phyloP scores from a whole-genome alignment of 1,140 invertebrate genomes.

The Maniola jurtina region DNA sequence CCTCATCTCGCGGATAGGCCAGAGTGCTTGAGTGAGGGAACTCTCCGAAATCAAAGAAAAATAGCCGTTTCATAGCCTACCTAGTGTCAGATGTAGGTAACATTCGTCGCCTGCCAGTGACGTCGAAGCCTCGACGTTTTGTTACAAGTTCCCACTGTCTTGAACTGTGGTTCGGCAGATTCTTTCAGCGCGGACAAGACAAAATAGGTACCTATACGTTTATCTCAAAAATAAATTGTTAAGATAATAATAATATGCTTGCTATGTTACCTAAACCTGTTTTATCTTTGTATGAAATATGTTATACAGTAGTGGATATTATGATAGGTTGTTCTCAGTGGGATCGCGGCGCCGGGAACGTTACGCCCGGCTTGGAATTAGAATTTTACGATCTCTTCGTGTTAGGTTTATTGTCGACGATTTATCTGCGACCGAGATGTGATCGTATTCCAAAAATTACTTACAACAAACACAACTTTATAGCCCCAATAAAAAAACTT shows the following conservation, averaged over 20 bases:
- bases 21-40: too few species aligned
- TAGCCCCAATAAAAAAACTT: slow-evolving; percentile 60
- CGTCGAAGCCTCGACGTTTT: too few species aligned
- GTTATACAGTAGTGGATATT: slow-evolving; percentile 17
- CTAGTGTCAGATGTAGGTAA: too few species aligned
- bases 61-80: too few species aligned
- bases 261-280: neutral
- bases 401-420: slow-evolving; percentile 75
- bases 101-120: too few species aligned
- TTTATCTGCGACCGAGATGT: slow-evolving; percentile 74
- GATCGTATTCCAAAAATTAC: slow-evolving; percentile 74
- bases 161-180: too few species aligned
- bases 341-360: slow-evolving; percentile 18
- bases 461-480: slow-evolving; percentile 72
- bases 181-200: too few species aligned
- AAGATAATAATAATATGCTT: too few species aligned
- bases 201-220: too few species aligned
- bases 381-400: slow-evolving; percentile 77
- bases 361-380: slow-evolving; percentile 58
- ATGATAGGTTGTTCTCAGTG: slow-evolving; percentile 12
- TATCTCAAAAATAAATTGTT: neutral
- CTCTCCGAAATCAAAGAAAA: too few species aligned
- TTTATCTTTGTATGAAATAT: slow-evolving; percentile 5
- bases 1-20: too few species aligned
- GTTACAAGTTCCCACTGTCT: too few species aligned